phyloP scores from a whole-genome alignment of 1,140 invertebrate species.

The Scaptomyza graminum region DNA sequence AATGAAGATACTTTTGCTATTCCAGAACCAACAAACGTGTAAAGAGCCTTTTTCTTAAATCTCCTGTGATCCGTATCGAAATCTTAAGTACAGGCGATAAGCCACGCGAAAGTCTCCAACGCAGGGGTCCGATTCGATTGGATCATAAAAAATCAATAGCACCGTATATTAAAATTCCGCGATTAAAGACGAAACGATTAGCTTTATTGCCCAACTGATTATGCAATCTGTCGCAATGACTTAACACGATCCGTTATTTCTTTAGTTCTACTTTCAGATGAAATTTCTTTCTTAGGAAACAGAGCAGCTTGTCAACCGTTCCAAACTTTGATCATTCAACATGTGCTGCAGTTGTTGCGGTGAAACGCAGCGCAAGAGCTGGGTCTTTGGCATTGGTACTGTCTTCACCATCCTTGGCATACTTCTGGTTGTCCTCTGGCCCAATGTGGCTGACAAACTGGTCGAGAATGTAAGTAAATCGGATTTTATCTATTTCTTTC shows the following conservation, averaged over 20 bases:
- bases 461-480: constrained; percentile 64
- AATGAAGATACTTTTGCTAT: constrained; percentile 4
- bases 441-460: constrained; percentile 51
- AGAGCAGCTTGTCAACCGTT: neutral
- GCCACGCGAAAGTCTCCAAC: neutral
- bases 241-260: neutral
- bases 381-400: constrained; percentile 76
- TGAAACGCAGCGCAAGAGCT: constrained; percentile 74
- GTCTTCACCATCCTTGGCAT: constrained; percentile 60
- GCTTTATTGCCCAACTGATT: constrained; percentile 45
- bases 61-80: constrained; percentile 31
- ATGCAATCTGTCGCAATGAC: constrained; percentile 21
- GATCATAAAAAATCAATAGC: constrained; percentile 14
- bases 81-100: constrained; percentile 49
- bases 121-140: constrained; percentile 31
- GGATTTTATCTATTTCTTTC: neutral
- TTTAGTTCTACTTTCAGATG: constrained; percentile 41
- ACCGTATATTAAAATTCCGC: constrained; percentile 52
- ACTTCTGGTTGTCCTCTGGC: constrained; percentile 66
- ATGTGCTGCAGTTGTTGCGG: constrained; percentile 81
- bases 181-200: constrained; percentile 44
- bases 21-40: constrained; percentile 1
- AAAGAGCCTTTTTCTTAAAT: constrained; percentile 4
- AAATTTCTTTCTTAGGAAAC: constrained; percentile 15
- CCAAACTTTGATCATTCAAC: constrained; percentile 14